Conservation (phyloP, 2,113 vertebrate species). For the Tachuris rubrigastra region DNA sequence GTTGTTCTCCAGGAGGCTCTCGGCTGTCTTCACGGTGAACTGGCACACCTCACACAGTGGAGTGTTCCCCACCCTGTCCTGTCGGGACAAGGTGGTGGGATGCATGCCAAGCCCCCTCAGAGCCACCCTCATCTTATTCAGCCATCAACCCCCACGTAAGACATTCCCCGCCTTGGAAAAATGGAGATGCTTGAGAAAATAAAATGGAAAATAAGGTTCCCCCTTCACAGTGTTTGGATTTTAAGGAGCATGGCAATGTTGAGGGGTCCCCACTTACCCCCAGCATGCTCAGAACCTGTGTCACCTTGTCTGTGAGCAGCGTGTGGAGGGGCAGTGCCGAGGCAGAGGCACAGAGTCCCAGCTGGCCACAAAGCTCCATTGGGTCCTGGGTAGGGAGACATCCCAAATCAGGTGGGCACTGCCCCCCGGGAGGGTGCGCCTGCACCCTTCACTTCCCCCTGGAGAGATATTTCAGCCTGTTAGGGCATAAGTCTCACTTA, state of each 20-base stretch:
- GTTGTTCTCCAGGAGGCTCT: conserved; percentile 77
- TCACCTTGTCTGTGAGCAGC: conserved; percentile 67
- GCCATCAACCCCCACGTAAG: fast-evolving
- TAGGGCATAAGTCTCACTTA: neutral
- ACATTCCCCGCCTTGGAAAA: neutral
- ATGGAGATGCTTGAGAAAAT: neutral
- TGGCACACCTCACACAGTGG: conserved; percentile 82
- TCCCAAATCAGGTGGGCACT: fast-evolving
- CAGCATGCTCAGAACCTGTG: neutral
- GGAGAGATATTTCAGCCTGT: fast-evolving
- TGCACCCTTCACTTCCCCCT: fast-evolving
- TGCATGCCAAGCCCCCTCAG: fast-evolving
- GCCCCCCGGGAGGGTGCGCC: fast-evolving
- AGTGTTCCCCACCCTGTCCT: conserved; percentile 42
- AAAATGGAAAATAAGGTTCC: neutral
- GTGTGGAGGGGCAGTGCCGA: conserved; percentile 70
- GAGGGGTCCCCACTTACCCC: neutral
- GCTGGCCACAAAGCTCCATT: conserved; percentile 73
- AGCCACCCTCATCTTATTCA: neutral
- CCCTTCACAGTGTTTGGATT: fast-evolving
- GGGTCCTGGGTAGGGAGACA: conserved; percentile 72
- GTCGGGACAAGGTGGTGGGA: neutral
- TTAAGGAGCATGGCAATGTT: fast-evolving
- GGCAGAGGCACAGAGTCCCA: conserved; percentile 79
- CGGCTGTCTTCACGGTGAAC: conserved; percentile 77